Conservation (phyloP, 2,888 invertebrate species). For the Eupithecia pulchellata region DNA sequence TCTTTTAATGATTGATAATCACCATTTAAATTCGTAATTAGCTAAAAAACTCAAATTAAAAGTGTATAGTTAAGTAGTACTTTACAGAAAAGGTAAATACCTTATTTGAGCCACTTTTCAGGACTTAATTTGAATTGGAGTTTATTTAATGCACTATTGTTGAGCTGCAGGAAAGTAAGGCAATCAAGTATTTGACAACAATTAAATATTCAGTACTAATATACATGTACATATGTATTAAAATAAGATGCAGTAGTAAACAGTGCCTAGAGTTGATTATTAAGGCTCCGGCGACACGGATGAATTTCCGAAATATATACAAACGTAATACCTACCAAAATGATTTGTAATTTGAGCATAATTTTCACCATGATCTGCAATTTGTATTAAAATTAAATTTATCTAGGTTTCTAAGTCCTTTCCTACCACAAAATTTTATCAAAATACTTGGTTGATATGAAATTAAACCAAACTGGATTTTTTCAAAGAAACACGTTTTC, state of each 20-base stretch:
- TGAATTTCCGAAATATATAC: too few species aligned
- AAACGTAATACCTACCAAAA: too few species aligned
- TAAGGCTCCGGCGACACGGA: too few species aligned
- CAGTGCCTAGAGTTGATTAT: slow-evolving; percentile 62
- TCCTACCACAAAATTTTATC: too few species aligned
- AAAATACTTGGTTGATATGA: too few species aligned
- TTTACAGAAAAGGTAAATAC: background rate
- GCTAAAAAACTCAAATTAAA: background rate
- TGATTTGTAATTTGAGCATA: too few species aligned
- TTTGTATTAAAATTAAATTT: too few species aligned
- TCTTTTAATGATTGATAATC: background rate
- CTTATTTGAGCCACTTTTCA: background rate
- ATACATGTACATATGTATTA: slow-evolving; percentile 61
- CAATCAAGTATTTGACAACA: background rate
- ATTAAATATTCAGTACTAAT: slow-evolving; percentile 20
- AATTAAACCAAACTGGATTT: too few species aligned
- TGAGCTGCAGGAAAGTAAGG: background rate
- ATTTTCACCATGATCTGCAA: too few species aligned
- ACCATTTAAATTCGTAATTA: background rate
- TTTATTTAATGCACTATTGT: too few species aligned
- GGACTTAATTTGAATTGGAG: background rate
- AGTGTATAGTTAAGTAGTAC: background rate
- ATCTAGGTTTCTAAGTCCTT: too few species aligned
- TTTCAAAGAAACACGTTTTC: too few species aligned
- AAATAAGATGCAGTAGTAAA: slow-evolving; percentile 52